Percentiles rank a stretch among this genome's conserved stretches.
Evolutionary conservation across 2,888 invertebrate species (phyloP).

Genomic region (Amphimallon solstitiale): DNA sequence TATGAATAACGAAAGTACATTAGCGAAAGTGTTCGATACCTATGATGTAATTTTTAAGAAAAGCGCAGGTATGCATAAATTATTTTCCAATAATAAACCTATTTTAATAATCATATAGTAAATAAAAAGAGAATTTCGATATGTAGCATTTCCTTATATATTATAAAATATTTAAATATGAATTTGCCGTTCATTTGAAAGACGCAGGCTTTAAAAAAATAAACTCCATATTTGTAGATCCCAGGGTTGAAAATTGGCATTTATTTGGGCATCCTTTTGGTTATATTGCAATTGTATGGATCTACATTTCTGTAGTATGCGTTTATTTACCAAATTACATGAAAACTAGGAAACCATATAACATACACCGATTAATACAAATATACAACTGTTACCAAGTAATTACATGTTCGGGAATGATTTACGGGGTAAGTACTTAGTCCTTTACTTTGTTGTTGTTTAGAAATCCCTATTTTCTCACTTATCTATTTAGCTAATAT

Average conservation of each 20-base stretch:
- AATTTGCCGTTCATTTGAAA: too few relatives aligned
- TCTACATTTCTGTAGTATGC: conserved; percentile 65
- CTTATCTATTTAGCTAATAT: conserved; percentile 67
- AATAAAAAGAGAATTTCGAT: too few relatives aligned
- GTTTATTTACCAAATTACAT: conserved; percentile 72
- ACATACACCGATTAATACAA: conserved; percentile 74
- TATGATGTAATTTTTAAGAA: conserved; percentile 17
- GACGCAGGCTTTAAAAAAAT: too few relatives aligned
- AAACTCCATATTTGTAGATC: conserved; percentile 54
- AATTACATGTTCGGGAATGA: conserved; percentile 71
- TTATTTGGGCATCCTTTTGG: conserved; percentile 19
- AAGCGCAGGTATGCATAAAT: conserved; percentile 1
- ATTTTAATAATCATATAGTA: too few relatives aligned
- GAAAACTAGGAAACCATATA: conserved; percentile 74
- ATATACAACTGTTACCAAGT: conserved; percentile 87
- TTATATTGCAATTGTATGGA: conserved; percentile 48
- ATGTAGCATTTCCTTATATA: too few relatives aligned
- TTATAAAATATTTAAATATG: too few relatives aligned
- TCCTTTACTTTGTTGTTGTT: too few relatives aligned
- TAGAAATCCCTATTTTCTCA: not conserved
- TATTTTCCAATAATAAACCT: not conserved
- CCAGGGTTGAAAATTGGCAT: conserved; percentile 34
- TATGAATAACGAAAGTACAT: conserved; percentile 4
- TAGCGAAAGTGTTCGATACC: not conserved
- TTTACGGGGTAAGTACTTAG: conserved; percentile 71